These are phyloP conservation scores for Aphidius gifuensis DNA, from an alignment of 1,140 invertebrate species.

Conservation along the genomic window DNA sequence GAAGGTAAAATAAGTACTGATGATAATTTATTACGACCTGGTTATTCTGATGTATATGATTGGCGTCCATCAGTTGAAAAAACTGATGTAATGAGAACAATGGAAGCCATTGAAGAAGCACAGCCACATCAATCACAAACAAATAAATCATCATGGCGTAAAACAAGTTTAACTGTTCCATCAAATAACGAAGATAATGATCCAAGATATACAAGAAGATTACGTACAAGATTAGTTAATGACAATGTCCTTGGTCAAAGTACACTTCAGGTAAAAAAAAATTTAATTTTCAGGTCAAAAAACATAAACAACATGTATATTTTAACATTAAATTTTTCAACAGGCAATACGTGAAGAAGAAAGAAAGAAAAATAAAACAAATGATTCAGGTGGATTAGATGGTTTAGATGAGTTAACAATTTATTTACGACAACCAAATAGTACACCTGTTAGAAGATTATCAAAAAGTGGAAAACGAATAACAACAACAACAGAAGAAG, in stretches of 20 bases:
- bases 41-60: conserved; percentile 69
- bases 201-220: conserved; percentile 53
- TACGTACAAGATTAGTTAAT: conserved; percentile 51
- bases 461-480: conserved; percentile 38
- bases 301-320: conserved; percentile 16
- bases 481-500: not conserved
- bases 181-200: conserved; percentile 62
- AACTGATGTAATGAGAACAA: conserved; percentile 76
- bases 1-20: conserved; percentile 72
- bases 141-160: conserved; percentile 74
- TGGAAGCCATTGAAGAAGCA: conserved; percentile 83
- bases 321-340: not conserved
- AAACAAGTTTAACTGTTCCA: conserved; percentile 67
- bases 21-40: conserved; percentile 53
- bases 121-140: conserved; percentile 65
- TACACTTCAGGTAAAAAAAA: conserved; percentile 41
- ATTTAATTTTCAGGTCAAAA: conserved; percentile 34
- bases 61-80: conserved; percentile 80
- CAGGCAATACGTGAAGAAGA: conserved; percentile 60
- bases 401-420: conserved; percentile 61
- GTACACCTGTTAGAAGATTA: conserved; percentile 32
- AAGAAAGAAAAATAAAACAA: conserved; percentile 47
- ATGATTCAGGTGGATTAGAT: conserved; percentile 29
- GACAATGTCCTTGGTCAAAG: conserved; percentile 51
- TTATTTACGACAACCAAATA: conserved; percentile 60